These are phyloP conservation scores for Adelphocoris suturalis DNA, from an alignment of 2,888 invertebrate genomes.

Conservation along the genomic window DNA sequence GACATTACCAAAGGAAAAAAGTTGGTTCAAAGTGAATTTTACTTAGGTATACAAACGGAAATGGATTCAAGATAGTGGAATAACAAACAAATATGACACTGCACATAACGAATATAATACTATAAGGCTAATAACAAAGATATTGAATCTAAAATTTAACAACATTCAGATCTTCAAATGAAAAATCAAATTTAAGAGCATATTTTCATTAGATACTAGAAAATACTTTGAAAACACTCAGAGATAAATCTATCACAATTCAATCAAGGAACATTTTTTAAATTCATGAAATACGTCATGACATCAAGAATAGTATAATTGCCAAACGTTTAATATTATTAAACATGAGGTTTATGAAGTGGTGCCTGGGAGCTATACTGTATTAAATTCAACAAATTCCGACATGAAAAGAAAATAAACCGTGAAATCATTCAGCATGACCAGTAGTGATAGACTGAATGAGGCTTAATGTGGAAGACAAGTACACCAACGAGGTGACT, in stretches of 20 bases:
- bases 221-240: constrained; percentile 53
- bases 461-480: too few relatives aligned
- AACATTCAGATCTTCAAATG: constrained; percentile 19
- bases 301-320: background rate
- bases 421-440: too few relatives aligned
- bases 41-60: too few relatives aligned
- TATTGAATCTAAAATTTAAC: background rate
- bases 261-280: constrained; percentile 43
- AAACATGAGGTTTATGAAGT: background rate
- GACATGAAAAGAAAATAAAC: too few relatives aligned
- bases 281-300: background rate
- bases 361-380: background rate
- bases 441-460: too few relatives aligned
- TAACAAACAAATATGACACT: background rate
- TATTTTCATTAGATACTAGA: constrained; percentile 37
- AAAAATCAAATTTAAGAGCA: background rate
- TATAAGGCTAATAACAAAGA: background rate
- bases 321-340: background rate
- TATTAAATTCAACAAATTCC: too few relatives aligned
- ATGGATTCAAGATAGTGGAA: background rate
- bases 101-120: background rate
- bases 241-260: constrained; percentile 57
- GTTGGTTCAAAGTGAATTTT: too few relatives aligned
- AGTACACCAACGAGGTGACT: too few relatives aligned
- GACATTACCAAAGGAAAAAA: too few relatives aligned